Evolutionary conservation across 2,113 vertebrate species (phyloP), one percentile per base, ranked within the genome.

Genomic region (Colistium nudipinnis): DNA sequence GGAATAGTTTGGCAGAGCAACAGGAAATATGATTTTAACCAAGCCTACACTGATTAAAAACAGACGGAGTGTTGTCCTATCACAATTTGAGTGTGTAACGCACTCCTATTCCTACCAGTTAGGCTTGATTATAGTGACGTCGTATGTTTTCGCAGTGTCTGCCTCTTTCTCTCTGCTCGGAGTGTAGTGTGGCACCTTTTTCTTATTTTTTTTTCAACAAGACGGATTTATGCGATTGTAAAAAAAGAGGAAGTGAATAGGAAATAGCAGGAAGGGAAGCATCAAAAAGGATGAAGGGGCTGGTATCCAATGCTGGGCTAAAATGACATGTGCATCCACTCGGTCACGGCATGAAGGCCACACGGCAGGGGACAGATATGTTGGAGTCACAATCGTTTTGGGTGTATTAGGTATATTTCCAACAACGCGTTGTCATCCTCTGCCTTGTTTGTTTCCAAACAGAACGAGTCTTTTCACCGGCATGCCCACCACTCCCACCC

Each of bases 241-340:
- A 68, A 70, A 5, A 31, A 22, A 74, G 24, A 39, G 43, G 49
- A 62, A 65, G 27, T 43, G 41, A 49, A 22, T 39, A 35, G 14
- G 17, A 35, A 31, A 36, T 47, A 55, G 60, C 31, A 48, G 1
- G 38, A n/a, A 33, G 24, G 35, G 7, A 27, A 59, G 24, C 70
- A 60, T 62, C 25, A 74, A 60, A 71, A 67, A 48, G 25, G 41
- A 59, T 16, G 19, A 68, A 31, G 9, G 33, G 7, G 59, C 2
- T 56, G 24, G 30, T 38, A 49, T 78, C 60, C 27, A n/a, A n/a
- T n/a, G 20, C 20, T 54, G 44, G 51, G 16, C 56, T 69, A 54
- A 75, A 12, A n/a, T 48, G n/a, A 36, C 78, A 47, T 45, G 47
- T 74, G 79, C 49, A 10, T 74, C 64, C 62, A 72, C 19, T 77